A percentile compares a stretch with the other conserved stretches of the same genome.
phyloP scores from a whole-genome alignment of 2,113 vertebrate species.

The Orycteropus afer region DNA sequence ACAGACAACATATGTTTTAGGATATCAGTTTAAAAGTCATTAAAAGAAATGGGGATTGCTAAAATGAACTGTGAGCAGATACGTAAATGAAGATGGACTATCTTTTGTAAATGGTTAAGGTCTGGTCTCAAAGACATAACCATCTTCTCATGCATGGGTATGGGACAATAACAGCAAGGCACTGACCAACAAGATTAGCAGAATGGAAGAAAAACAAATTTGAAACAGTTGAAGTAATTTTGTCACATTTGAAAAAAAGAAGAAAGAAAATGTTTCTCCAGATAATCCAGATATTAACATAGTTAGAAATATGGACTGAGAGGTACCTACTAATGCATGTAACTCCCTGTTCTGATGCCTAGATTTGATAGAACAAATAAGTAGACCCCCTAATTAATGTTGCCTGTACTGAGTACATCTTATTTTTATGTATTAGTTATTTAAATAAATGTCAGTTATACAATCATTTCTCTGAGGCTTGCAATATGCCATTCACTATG shows the following conservation, averaged over 20 bases:
- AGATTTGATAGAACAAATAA: neutral
- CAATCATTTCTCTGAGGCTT: neutral
- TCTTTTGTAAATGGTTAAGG: neutral
- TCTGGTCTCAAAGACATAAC: neutral
- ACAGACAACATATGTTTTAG: neutral
- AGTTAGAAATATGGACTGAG: neutral
- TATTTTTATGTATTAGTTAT: neutral
- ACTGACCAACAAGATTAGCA: neutral
- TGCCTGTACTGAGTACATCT: neutral
- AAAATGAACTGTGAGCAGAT: neutral
- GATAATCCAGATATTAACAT: neutral
- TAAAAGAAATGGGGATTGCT: neutral
- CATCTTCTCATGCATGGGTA: neutral
- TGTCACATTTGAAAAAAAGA: neutral
- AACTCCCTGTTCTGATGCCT: neutral
- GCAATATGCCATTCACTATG: neutral
- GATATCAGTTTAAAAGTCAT: neutral
- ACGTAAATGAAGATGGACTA: neutral
- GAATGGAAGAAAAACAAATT: neutral
- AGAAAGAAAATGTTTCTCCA: neutral
- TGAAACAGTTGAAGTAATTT: neutral
- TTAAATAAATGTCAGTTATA: neutral
- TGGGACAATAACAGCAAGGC: neutral
- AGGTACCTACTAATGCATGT: neutral
- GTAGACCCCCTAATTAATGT: neutral